Percentiles rank a stretch among this genome's conserved stretches.
phyloP scores from a whole-genome alignment of 2,888 invertebrate genomes.

The Temnothorax unifasciatus region DNA sequence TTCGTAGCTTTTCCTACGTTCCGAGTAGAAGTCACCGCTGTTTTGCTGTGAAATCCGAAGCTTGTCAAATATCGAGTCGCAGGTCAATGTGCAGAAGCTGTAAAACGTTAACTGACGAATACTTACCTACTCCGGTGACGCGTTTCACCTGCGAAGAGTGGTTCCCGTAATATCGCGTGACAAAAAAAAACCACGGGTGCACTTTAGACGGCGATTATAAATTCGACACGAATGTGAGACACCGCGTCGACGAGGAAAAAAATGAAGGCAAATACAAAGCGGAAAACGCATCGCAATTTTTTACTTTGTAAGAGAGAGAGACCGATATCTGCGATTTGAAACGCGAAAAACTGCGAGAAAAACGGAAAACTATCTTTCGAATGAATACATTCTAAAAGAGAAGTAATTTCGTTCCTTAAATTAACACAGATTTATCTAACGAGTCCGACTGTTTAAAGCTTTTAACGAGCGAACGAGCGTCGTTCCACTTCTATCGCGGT shows the following conservation, averaged over 20 bases:
- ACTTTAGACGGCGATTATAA: slow-evolving; percentile 39
- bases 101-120: slow-evolving; percentile 42
- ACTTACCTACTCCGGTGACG: slow-evolving; percentile 39
- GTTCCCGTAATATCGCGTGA: slow-evolving; percentile 37
- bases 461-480: slow-evolving; percentile 29
- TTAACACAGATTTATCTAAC: slow-evolving; percentile 30
- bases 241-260: not conserved
- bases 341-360: not conserved
- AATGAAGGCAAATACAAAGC: not conserved
- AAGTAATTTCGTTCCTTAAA: not conserved
- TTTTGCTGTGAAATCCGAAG: slow-evolving; percentile 42
- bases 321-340: slow-evolving; percentile 2
- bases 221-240: slow-evolving; percentile 42
- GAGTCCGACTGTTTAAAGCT: slow-evolving; percentile 32
- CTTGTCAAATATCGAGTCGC: slow-evolving; percentile 16
- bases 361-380: not conserved
- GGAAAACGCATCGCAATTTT: slow-evolving; percentile 5
- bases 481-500: slow-evolving; percentile 4
- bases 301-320: not conserved
- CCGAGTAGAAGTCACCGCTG: not conserved
- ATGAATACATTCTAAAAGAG: not conserved
- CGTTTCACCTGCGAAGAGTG: slow-evolving; percentile 12
- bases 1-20: not conserved
- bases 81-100: not conserved
- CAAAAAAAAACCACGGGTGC: slow-evolving; percentile 22